Base-by-base conservation (phyloP, 2,113 vertebrate genomes). In the Pimephales promelas region DNA sequence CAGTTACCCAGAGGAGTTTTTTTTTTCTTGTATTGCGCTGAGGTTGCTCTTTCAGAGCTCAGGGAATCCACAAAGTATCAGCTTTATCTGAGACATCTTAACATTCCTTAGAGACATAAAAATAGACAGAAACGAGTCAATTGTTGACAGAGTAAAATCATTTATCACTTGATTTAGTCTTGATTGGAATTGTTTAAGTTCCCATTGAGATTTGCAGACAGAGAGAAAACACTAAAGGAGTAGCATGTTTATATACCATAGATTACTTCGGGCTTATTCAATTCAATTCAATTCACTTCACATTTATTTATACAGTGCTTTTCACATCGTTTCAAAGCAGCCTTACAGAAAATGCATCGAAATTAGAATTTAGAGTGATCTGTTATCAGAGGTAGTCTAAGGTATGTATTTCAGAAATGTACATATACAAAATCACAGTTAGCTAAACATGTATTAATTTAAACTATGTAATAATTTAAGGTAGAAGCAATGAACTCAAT, bases 1-100 rank as follows among this genome's bases (percentile, higher is more conserved):
- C 92, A 89, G 87, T 92, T 90, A 92, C 43, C 24, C 61, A 79
- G 61, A 66, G 20, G 43, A 79, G 8, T 43, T 72, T 9, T 8
- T 47, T 16, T 45, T 16, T 47, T 28, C 40, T 28, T 47, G 62
- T 22, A 28, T 31, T 79, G 52, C 87, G 84, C 31, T 36, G 52
- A 40, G 10, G 52, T 43, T 77, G 59, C 24, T 79, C 40, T 79
- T 79, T 79, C 43, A 11, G 40, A 31, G 9, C 75, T 78, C 14
- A 26, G 76, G 26, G 14, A 71, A 72, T 72, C 40, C 36, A 45
- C 68, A 47, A 26, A 9, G n/a, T 72, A 72, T 16, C 70, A 72
- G 40, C 11, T 24, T 72, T n/a, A 24, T 45, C 40, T 71, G 5
- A 47, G 13, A 72, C 22, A 72, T 26, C 11, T 26, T 72, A 24